Conservation (phyloP, 1,140 invertebrate genomes). For the Laupala kohalensis region DNA sequence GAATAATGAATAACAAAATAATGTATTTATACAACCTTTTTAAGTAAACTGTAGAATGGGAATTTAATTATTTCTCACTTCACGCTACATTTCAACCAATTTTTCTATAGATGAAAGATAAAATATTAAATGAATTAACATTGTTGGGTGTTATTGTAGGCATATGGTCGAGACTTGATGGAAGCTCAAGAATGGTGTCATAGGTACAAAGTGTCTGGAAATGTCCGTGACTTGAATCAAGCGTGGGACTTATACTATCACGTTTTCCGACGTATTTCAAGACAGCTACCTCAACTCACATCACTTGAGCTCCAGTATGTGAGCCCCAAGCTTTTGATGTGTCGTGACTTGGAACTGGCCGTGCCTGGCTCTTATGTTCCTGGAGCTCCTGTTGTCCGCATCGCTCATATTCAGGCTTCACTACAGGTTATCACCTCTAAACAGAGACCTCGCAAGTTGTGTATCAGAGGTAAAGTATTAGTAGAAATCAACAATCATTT, state of each 20-base stretch:
- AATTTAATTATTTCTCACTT: no score
- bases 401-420: conserved; percentile 72
- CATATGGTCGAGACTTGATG: conserved; percentile 84
- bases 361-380: conserved; percentile 94
- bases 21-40: no score
- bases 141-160: no score
- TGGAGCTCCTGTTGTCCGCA: conserved; percentile 70
- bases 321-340: conserved; percentile 77
- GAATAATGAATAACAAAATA: no score
- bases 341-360: conserved; percentile 84
- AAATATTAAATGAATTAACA: no score
- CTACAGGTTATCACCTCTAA: conserved; percentile 94
- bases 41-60: no score
- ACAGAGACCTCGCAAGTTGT: conserved; percentile 88
- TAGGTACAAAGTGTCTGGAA: conserved; percentile 49
- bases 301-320: conserved; percentile 90
- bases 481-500: no score
- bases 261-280: conserved; percentile 87
- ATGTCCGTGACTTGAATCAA: conserved; percentile 83
- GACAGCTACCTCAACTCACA: conserved; percentile 82
- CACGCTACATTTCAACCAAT: no score
- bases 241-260: conserved; percentile 99
- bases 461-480: conserved; percentile 62
- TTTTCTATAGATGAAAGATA: no score
- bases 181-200: conserved; percentile 89